These are phyloP conservation scores for Zaprionus ghesquierei DNA, from an alignment of 1,140 invertebrate species.

Conservation along the genomic window DNA sequence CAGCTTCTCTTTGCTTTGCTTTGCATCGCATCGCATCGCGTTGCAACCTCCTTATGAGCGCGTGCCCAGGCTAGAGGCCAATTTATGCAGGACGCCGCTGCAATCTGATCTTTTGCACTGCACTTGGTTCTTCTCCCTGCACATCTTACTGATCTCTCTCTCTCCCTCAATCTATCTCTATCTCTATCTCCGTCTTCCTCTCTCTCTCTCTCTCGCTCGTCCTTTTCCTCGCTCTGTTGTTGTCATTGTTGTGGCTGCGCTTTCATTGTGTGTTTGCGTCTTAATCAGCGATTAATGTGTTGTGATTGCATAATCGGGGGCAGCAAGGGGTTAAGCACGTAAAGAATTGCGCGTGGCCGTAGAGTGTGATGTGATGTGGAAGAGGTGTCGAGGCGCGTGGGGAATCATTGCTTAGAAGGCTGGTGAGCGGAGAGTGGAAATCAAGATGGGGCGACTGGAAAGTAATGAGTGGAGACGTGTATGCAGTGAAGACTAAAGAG, in stretches of 20 bases:
- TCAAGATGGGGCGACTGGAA: too few relatives aligned
- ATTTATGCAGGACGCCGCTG: conserved; percentile 33
- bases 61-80: not conserved
- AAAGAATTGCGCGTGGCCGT: not conserved
- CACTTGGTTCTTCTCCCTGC: not conserved
- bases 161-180: too few relatives aligned
- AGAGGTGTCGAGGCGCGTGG: too few relatives aligned
- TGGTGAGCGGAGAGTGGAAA: not conserved
- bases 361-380: not conserved
- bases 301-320: conserved; percentile 63
- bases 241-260: not conserved
- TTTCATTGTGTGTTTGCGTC: conserved; percentile 37
- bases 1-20: too few relatives aligned
- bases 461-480: too few relatives aligned
- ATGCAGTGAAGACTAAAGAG: not conserved
- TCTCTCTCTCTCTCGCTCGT: not conserved
- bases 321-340: conserved; percentile 25
- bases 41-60: conserved; percentile 24
- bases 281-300: conserved; percentile 71
- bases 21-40: not conserved
- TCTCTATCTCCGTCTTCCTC: not conserved
- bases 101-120: conserved; percentile 29
- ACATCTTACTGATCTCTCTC: not conserved
- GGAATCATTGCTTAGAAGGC: too few relatives aligned
- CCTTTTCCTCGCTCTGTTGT: not conserved